phyloP scores from a whole-genome alignment of 1,140 invertebrate genomes.

The Drosophila varians region DNA sequence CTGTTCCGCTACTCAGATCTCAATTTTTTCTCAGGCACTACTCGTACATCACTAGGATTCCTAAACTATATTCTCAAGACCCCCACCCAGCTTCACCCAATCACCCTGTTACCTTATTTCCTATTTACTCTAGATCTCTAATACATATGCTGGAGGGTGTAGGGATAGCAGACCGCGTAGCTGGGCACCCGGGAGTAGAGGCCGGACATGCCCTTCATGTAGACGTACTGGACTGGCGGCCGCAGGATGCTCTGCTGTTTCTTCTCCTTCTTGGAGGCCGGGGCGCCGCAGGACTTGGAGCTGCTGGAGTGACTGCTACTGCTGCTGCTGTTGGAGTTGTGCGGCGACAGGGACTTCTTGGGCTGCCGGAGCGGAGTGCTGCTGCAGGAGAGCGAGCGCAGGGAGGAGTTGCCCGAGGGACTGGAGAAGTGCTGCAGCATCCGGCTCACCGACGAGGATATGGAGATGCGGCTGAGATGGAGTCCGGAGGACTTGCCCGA shows the following conservation, averaged over 20 bases:
- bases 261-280: constrained; percentile 65
- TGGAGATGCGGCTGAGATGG: constrained; percentile 76
- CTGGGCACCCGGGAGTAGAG: constrained; percentile 77
- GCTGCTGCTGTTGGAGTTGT: constrained; percentile 49
- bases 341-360: constrained; percentile 50
- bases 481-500: constrained; percentile 51
- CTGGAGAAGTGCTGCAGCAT: constrained; percentile 87
- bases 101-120: not conserved
- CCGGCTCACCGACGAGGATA: constrained; percentile 86
- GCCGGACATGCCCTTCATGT: constrained; percentile 83
- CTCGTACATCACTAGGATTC: constrained; percentile 56
- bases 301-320: constrained; percentile 38
- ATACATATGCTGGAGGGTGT: constrained; percentile 72
- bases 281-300: constrained; percentile 27
- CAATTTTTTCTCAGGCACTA: constrained; percentile 63
- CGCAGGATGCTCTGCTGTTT: constrained; percentile 83
- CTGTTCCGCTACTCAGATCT: constrained; percentile 6
- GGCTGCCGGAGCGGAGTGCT: constrained; percentile 84
- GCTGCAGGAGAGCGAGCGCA: constrained; percentile 86
- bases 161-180: constrained; percentile 77
- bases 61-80: constrained; percentile 35
- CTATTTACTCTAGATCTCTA: constrained; percentile 18
- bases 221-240: constrained; percentile 79
- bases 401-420: constrained; percentile 75
- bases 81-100: constrained; percentile 27